These are phyloP conservation scores for Caenorhabditis brenneri DNA, from an alignment of 1,140 invertebrate species.

Conservation along the genomic window DNA sequence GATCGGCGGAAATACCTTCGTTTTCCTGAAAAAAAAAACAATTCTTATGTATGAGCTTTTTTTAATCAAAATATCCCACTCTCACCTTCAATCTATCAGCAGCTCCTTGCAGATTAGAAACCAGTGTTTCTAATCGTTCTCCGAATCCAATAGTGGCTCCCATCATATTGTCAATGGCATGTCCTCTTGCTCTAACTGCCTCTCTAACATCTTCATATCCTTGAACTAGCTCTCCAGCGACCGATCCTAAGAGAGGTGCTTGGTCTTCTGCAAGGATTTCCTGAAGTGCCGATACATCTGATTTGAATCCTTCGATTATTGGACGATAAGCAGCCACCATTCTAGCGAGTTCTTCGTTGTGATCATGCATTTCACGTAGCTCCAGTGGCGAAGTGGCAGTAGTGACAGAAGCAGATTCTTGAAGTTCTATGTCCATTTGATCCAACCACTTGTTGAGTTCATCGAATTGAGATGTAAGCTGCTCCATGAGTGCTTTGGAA, in stretches of 20 bases:
- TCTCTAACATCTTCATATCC: constrained; percentile 80
- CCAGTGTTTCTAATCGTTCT: constrained; percentile 80
- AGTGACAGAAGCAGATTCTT: constrained; percentile 81
- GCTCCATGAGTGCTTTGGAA: constrained; percentile 87
- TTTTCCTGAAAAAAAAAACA: constrained; percentile 26
- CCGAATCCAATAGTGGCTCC: constrained; percentile 76
- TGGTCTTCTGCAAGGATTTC: constrained; percentile 86
- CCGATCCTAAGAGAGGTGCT: constrained; percentile 79
- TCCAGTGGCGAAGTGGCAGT: constrained; percentile 88
- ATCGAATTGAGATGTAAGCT: constrained; percentile 89
- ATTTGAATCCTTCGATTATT: constrained; percentile 90
- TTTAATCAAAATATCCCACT: no score
- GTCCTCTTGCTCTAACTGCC: constrained; percentile 84
- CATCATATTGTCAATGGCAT: constrained; percentile 86
- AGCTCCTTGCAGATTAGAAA: constrained; percentile 83
- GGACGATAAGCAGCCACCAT: constrained; percentile 92
- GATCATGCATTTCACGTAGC: constrained; percentile 90
- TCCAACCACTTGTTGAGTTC: constrained; percentile 89
- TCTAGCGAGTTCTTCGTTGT: constrained; percentile 75
- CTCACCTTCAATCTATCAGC: constrained; percentile 80
- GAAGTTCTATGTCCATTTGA: constrained; percentile 89
- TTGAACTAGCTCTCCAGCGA: constrained; percentile 84
- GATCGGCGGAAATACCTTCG: constrained; percentile 46
- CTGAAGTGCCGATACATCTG: constrained; percentile 86
- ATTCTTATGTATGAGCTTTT: no score